phyloP scores from a whole-genome alignment of 2,888 invertebrate species.

The Eupeodes luniger region DNA sequence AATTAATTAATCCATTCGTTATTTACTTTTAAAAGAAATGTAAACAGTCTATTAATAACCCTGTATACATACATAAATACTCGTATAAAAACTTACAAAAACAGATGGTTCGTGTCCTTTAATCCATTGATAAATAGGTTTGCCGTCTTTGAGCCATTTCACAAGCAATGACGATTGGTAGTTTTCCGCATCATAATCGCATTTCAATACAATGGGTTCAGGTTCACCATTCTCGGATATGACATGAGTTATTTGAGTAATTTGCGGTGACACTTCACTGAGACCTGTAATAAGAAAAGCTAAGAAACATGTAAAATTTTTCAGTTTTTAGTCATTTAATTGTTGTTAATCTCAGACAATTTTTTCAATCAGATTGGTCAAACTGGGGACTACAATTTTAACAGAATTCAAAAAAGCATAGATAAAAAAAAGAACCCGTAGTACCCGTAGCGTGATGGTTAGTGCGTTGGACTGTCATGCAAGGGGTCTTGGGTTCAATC shows the following conservation, averaged over 20 bases:
- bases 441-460: too few species aligned
- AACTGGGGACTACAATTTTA: too few species aligned
- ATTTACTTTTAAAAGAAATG: too few species aligned
- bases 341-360: too few species aligned
- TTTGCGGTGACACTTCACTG: background rate
- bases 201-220: constrained; percentile 58
- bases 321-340: background rate
- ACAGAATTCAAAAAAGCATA: too few species aligned
- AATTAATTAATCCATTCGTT: too few species aligned
- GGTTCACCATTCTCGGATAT: constrained; percentile 6
- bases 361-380: too few species aligned
- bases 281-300: constrained; percentile 9
- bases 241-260: constrained; percentile 39
- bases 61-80: too few species aligned
- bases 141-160: constrained; percentile 66
- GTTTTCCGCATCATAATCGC: constrained; percentile 42
- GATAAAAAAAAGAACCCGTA: too few species aligned
- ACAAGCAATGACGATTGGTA: constrained; percentile 52
- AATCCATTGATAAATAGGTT: constrained; percentile 70
- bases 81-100: constrained; percentile 44
- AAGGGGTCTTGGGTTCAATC: too few species aligned
- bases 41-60: too few species aligned
- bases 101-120: constrained; percentile 65
- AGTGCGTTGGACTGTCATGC: too few species aligned
- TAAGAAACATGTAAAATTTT: background rate